A percentile compares a stretch with the other conserved stretches of the same genome.
phyloP scores from a whole-genome alignment of 2,888 invertebrate species.

The Auanema freiburgensis region DNA sequence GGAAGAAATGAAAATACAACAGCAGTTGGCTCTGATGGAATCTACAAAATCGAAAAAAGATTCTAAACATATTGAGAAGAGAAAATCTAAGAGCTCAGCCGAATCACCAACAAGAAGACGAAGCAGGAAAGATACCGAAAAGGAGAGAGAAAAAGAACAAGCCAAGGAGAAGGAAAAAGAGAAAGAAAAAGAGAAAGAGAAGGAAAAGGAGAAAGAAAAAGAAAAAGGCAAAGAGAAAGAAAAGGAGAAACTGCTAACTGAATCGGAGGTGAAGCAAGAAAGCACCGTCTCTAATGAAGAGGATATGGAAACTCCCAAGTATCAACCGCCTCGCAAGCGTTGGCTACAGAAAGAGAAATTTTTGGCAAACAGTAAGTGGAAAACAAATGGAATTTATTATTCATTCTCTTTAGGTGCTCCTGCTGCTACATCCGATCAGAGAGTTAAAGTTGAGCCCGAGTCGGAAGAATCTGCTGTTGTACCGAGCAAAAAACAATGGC shows the following conservation, averaged over 20 bases:
- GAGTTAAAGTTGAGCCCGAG: too few relatives aligned
- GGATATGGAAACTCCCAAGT: neutral
- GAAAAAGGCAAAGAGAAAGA: neutral
- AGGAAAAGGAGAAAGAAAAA: neutral
- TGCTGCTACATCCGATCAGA: neutral
- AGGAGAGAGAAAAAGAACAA: neutral
- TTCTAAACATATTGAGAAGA: neutral
- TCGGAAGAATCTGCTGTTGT: neutral
- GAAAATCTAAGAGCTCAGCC: neutral
- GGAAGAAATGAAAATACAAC: neutral
- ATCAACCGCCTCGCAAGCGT: neutral
- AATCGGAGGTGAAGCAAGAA: neutral
- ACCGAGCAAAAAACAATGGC: neutral
- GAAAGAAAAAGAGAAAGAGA: slow-evolving; percentile 1
- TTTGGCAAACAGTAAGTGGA: neutral
- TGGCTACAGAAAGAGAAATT: neutral
- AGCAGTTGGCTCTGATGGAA: neutral
- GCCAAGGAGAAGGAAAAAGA: neutral
- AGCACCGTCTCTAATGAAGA: too few relatives aligned
- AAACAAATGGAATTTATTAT: too few relatives aligned
- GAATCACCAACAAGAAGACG: neutral
- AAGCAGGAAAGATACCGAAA: neutral
- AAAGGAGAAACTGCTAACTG: slow-evolving; percentile 2
- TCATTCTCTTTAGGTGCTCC: neutral
- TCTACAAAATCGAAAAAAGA: neutral